Evolutionary conservation across 2,888 invertebrate genomes (phyloP).

Genomic region (Onthophagus sagittarius): DNA sequence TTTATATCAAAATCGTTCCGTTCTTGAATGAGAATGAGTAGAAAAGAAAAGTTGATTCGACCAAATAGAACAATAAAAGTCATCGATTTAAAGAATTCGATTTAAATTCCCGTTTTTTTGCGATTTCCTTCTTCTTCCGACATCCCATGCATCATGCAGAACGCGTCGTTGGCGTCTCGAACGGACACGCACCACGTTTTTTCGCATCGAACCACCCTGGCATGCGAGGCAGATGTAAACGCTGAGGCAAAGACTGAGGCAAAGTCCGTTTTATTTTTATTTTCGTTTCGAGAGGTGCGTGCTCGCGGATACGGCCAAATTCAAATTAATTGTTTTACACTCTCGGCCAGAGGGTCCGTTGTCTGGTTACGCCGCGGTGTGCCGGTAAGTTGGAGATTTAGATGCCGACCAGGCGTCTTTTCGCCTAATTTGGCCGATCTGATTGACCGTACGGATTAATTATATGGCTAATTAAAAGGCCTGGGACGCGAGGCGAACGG

Average conservation of each 20-base stretch:
- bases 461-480: slow-evolving; percentile 46
- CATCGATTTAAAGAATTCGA: too few relatives aligned
- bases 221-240: too few relatives aligned
- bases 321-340: slow-evolving; percentile 27
- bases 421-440: slow-evolving; percentile 41
- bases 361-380: not conserved
- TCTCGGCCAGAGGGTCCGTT: slow-evolving; percentile 24
- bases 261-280: not conserved
- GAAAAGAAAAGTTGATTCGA: too few relatives aligned
- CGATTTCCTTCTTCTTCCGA: too few relatives aligned
- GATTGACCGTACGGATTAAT: slow-evolving; percentile 48
- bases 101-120: too few relatives aligned
- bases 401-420: slow-evolving; percentile 18
- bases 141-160: not conserved
- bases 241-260: too few relatives aligned
- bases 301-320: slow-evolving; percentile 16
- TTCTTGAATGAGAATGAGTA: too few relatives aligned
- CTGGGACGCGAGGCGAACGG: slow-evolving; percentile 33
- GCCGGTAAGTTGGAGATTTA: slow-evolving; percentile 19
- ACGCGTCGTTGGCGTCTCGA: not conserved
- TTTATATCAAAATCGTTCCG: too few relatives aligned
- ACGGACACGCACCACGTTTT: not conserved
- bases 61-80: too few relatives aligned
- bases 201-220: not conserved
- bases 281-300: not conserved